phyloP scores from a whole-genome alignment of 2,113 vertebrate genomes.

The Mirza zaza region DNA sequence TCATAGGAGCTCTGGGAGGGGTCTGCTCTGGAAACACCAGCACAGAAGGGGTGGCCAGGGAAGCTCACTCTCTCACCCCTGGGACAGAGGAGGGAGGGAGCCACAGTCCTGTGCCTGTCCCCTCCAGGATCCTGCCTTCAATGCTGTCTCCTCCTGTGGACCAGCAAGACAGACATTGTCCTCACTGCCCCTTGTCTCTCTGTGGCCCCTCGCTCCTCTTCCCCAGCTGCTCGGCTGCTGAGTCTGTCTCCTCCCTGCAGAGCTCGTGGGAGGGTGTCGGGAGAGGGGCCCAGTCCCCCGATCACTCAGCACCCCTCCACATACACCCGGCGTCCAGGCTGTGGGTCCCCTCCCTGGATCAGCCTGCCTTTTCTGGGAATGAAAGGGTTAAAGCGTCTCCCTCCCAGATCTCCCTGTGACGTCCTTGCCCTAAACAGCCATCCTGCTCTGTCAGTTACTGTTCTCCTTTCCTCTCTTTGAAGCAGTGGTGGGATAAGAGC shows the following conservation, averaged over 20 bases:
- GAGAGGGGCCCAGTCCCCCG: fast-evolving
- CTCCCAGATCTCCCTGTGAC: background rate
- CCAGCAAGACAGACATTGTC: background rate
- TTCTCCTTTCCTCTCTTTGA: background rate
- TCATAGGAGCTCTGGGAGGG: background rate
- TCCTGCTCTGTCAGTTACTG: background rate
- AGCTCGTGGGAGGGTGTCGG: too few species aligned
- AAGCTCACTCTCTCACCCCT: background rate
- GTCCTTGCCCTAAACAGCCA: too few species aligned
- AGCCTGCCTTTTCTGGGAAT: background rate
- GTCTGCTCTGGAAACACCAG: background rate
- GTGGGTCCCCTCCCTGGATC: background rate
- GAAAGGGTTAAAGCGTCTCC: background rate
- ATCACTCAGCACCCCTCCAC: background rate
- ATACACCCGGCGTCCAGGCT: background rate
- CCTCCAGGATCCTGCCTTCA: background rate
- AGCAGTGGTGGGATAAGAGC: too few species aligned
- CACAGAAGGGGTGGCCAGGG: background rate
- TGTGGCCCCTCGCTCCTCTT: background rate
- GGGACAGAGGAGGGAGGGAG: background rate
- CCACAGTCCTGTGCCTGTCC: background rate
- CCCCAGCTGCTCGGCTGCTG: background rate
- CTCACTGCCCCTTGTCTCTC: background rate
- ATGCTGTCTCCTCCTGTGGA: background rate
- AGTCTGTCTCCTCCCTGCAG: background rate